Evolutionary conservation across 2,797 vertebrate genomes (phyloP), one percentile per base, ranked within the genome.

Genomic region (Eospalax fontanierii): DNA sequence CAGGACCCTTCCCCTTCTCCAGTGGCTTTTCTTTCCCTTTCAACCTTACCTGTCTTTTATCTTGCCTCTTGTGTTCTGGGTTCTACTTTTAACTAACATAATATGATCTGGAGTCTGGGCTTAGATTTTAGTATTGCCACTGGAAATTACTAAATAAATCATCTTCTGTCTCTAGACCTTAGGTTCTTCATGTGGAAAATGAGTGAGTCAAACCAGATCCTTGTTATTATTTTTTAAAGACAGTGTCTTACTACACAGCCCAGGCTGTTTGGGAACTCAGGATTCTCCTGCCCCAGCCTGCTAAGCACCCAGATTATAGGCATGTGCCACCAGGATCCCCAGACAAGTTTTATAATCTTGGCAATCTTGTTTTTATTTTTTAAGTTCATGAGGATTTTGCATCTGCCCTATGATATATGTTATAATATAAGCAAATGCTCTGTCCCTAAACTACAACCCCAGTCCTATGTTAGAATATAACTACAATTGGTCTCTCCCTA

Each of bases 351-450:
- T 14, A 19, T 6, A 79, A 61, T 54, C 57, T 43, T 46, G 1
- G 40, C 30, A 24, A 84, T n/a, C n/a, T 40, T 93, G 46, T 30
- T 80, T 84, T 71, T 40, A 26, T 81, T 90, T 93, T 78, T 19
- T n/a, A 78, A 92, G 74, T 76, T 73, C 38, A 82, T 11, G 18
- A 50, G 21, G 74, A 83, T 50, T 83, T 79, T 95, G 59, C 68
- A 19, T 79, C 87, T 57, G 80, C 14, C 59, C 57, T 7, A 70
- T 54, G 76, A 73, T 12, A 66, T 90, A 33, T 74, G 76, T 81
- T 54, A 85, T 10, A 15, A 26, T 11, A 57, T 28, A 54, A 15
- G 66, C n/a, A 57, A 38, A 11, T 38, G 22, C n/a, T 71, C 65
- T 35, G 12, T 50, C 46, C 46, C 22, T 18, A 12, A 83, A 63